These are phyloP conservation scores for Micromesistius poutassou DNA, from an alignment of 2,797 vertebrate genomes.

Conservation along the genomic window DNA sequence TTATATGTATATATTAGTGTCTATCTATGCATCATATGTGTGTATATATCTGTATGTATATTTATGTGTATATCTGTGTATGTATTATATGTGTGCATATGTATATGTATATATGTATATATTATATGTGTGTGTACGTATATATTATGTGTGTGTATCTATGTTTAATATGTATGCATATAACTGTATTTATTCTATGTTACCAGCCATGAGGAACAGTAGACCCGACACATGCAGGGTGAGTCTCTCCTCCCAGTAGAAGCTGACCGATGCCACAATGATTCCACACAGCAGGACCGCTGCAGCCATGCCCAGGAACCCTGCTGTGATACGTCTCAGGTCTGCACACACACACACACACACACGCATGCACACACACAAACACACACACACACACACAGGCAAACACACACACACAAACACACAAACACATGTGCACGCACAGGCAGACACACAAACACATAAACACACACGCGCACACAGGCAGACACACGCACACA, in stretches of 20 bases:
- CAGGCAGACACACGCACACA: neutral
- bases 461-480: neutral
- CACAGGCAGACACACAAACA: neutral
- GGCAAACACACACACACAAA: neutral
- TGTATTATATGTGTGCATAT: too few relatives aligned
- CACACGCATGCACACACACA: neutral
- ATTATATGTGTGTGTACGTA: neutral
- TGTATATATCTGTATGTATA: too few relatives aligned
- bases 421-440: neutral
- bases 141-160: neutral
- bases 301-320: slow-evolving; percentile 82
- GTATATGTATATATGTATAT: too few relatives aligned
- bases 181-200: neutral
- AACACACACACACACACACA: neutral
- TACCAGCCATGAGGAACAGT: slow-evolving; percentile 88
- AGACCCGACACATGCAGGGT: slow-evolving; percentile 82
- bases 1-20: too few relatives aligned
- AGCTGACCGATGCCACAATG: slow-evolving; percentile 77
- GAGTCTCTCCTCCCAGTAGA: slow-evolving; percentile 86
- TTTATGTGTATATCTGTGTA: neutral
- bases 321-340: slow-evolving; percentile 78
- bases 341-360: slow-evolving; percentile 56
- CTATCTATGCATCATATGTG: too few relatives aligned
- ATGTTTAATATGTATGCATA: too few relatives aligned
- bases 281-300: slow-evolving; percentile 81